Evolutionary conservation across 1,140 invertebrate species (phyloP), one percentile per base, ranked within the genome.

Genomic region (Metopolophium dirhodum): DNA sequence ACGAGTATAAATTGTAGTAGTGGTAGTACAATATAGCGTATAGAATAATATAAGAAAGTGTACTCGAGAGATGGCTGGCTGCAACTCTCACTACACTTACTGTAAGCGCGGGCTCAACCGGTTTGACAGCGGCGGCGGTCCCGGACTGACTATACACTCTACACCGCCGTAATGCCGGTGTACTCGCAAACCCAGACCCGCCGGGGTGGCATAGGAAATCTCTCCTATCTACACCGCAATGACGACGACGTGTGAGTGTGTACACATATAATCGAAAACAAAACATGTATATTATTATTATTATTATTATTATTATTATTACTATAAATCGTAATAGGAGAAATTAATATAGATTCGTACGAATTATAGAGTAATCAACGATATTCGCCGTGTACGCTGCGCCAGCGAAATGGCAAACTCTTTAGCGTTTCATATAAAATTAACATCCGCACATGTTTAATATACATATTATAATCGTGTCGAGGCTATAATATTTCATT

Each of bases 251-350:
- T 35, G 14, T 18, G 47, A 49, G 86, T 49, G 86, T 87, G 30
- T 49, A 49, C 20, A 35, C 2, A n/a, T 68, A 68, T 90, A 90
- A 90, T 90, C 57, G 89, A 90, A 90, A 90, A 90, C 88, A 49
- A 51, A 57, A 90, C 61, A 68, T 68, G 54, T 90, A 45, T 90
- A 90, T 90, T 54, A 41, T 26, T 90, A 57, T 90, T 90, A 90
- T 90, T 90, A 90, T 90, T 90, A 90, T 90, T 90, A 90, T 90
- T 90, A 68, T 90, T 61, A 61, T 61, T 68, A 90, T 90, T 57
- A 45, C 30, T 61, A 90, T 90, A 90, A 90, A 90, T 68, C 57
- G 89, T 90, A 90, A 90, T 68, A 47, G 89, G 89, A 90, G 89
- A 90, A 90, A 90, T 90, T 90, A 89, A 57, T 89, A 90, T 30